Conservation (phyloP, 2,113 vertebrate genomes). For the Hylia prasina region DNA sequence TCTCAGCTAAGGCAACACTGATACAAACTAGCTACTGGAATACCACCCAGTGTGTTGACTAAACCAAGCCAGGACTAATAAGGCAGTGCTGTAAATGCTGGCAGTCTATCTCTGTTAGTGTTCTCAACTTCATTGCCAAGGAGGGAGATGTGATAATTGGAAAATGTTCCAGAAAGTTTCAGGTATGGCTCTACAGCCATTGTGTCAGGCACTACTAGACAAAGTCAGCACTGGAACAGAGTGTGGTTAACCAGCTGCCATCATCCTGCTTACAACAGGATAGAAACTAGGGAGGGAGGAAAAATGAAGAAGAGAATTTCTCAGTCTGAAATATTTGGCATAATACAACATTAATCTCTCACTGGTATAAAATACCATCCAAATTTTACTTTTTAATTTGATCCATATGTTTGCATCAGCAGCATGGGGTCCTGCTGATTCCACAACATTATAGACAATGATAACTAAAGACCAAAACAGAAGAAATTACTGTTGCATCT, state of each 20-base stretch:
- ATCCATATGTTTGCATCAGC: background rate
- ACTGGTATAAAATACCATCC: background rate
- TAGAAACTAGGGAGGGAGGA: background rate
- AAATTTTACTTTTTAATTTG: background rate
- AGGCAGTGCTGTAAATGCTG: background rate
- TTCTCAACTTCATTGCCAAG: background rate
- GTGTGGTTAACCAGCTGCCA: background rate
- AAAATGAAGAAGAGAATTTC: background rate
- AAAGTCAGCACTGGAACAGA: background rate
- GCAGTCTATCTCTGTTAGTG: background rate
- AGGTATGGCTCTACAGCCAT: background rate
- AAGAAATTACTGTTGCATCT: background rate
- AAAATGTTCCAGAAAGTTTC: background rate
- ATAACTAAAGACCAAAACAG: background rate
- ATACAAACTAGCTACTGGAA: background rate
- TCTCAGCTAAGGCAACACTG: background rate
- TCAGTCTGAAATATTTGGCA: background rate
- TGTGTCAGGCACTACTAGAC: background rate
- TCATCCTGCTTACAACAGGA: background rate
- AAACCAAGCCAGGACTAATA: background rate
- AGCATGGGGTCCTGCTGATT: background rate
- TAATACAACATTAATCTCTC: background rate
- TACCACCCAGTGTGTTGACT: background rate
- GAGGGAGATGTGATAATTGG: background rate
- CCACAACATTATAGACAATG: background rate